Base-by-base conservation (phyloP, 2,888 invertebrate genomes). In the Cerastoderma edule region DNA sequence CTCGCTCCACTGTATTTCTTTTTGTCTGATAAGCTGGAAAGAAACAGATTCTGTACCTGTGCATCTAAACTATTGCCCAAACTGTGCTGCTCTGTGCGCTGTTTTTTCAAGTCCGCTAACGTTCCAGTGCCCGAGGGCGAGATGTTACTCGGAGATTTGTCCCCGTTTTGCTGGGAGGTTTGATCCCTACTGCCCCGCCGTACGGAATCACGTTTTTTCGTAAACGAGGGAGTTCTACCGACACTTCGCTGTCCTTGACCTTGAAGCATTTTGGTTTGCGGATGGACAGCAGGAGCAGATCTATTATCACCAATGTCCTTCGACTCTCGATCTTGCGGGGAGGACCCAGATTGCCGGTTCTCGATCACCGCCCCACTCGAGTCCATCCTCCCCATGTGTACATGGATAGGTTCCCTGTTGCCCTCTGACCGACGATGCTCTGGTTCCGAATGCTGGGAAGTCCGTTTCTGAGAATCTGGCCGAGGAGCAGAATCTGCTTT, bases 31-130 rank as follows among this genome's bases (percentile, higher is more conserved):
- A 89, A 75, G 74, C 86, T 87, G 30, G 81, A 76, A 28, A 90
- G 69, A 77, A 90, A 89, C 83, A 89, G 83, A 60, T 85, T 85
- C 67, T 88, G 87, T n/a, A 89, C 84, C 30, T 88, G 86, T 27
- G 84, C 83, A 68, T 88, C 88, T 24, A 86, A 56, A 54, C 81
- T 83, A 53, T 83, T 83, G 65, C 83, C 77, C 66, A 75, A 74
- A 33, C 86, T 84, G 8, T 85, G 78, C 24, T 85, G 78, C 48
- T 90, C 91, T 19, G 90, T 85, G 19, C 98, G 95, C 92, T 98
- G 97, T 93, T 97, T 97, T 94, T 98, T 98, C 92, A 98, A 94
- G 93, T 98, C 98, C 68, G 98, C 96, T 87, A 98, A 94, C 66
- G 98, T 98, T 87, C 96, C 95, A 8, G 81, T 73, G 10, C 82